These are phyloP conservation scores for Congeria kusceri DNA, from an alignment of 2,888 invertebrate species.

Conservation along the genomic window DNA sequence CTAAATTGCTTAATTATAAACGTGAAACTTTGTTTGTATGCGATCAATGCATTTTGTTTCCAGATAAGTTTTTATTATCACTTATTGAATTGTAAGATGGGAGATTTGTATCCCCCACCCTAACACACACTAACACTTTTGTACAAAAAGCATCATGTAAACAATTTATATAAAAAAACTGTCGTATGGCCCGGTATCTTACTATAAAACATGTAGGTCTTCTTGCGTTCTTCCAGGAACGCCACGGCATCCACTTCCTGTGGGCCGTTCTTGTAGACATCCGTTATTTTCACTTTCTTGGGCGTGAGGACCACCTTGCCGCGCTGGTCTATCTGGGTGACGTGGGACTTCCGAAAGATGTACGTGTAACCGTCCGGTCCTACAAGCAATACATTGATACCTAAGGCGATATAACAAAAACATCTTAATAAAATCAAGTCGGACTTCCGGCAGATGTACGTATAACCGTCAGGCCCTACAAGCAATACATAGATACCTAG, in stretches of 20 bases:
- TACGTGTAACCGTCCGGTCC: constrained; percentile 60
- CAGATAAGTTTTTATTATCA: too few species aligned
- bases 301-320: constrained; percentile 50
- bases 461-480: constrained; percentile 59
- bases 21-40: too few species aligned
- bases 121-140: too few species aligned
- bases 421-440: too few species aligned
- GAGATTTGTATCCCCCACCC: too few species aligned
- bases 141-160: too few species aligned
- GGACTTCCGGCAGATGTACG: constrained; percentile 54
- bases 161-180: too few species aligned
- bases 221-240: constrained; percentile 40
- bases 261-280: constrained; percentile 59
- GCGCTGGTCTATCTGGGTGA: constrained; percentile 49
- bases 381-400: constrained; percentile 14
- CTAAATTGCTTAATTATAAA: too few species aligned
- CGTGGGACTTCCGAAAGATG: constrained; percentile 49
- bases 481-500: too few species aligned
- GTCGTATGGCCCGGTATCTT: constrained; percentile 2
- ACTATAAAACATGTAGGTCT: constrained; percentile 66
- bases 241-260: constrained; percentile 61
- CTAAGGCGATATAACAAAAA: too few species aligned
- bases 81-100: too few species aligned
- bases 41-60: too few species aligned
- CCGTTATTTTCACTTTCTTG: constrained; percentile 52